phyloP scores from a whole-genome alignment of 2,113 vertebrate genomes.

The Triplophysa dalaica region DNA sequence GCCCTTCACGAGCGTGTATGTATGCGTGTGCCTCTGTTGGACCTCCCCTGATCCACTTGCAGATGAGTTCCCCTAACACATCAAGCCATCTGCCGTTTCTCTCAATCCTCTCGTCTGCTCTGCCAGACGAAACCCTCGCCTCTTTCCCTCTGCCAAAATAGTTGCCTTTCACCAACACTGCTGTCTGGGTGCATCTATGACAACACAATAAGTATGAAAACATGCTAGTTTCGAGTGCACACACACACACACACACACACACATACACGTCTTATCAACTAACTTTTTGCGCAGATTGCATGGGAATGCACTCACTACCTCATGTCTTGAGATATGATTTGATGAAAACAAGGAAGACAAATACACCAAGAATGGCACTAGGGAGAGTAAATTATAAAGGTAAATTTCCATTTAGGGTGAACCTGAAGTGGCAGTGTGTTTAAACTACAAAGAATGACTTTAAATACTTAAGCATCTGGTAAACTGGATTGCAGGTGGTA shows the following conservation, averaged over 20 bases:
- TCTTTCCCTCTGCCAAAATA: constrained; percentile 34
- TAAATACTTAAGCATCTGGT: no score
- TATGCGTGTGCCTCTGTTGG: background rate
- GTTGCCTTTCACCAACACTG: constrained; percentile 21
- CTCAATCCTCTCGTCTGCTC: constrained; percentile 25
- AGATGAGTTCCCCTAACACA: constrained; percentile 47
- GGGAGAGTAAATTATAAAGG: no score
- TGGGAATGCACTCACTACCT: no score
- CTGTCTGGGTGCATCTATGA: constrained; percentile 3
- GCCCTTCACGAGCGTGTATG: background rate
- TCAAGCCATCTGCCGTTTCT: constrained; percentile 48
- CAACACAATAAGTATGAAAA: constrained; percentile 38
- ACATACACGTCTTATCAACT: background rate
- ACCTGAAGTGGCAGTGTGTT: background rate
- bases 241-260: constrained; percentile 13
- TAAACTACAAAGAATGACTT: constrained; percentile 11
- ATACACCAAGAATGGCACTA: no score
- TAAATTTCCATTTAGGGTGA: no score
- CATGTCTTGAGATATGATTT: no score
- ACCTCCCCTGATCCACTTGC: constrained; percentile 43
- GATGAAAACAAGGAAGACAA: no score
- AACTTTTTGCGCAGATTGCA: no score
- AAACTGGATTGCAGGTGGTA: no score
- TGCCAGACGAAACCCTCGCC: constrained; percentile 35
- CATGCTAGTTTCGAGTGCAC: constrained; percentile 19